Conservation (phyloP, 2,113 vertebrate genomes). For the Anarhynchus alexandrinus region DNA sequence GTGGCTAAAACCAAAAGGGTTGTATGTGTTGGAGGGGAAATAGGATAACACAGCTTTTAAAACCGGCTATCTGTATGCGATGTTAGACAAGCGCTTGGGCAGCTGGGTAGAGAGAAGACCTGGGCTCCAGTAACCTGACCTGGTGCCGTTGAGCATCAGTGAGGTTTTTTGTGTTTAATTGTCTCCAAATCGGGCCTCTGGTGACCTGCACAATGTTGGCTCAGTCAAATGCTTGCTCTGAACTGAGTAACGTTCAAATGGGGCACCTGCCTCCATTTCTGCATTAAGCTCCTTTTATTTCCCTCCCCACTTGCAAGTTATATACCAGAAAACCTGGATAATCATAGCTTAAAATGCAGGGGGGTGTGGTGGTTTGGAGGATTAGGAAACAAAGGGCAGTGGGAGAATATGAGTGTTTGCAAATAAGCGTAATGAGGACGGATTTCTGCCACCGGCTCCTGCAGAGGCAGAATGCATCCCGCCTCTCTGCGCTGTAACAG, state of each 20-base stretch:
- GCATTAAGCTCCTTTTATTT: not conserved
- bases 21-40: not conserved
- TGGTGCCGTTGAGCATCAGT: accelerated
- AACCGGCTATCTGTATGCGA: not conserved
- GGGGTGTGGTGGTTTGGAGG: not conserved
- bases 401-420: not conserved
- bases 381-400: not conserved
- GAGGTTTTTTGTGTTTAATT: not conserved
- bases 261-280: not conserved
- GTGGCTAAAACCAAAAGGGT: not conserved
- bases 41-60: not conserved
- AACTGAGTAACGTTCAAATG: not conserved
- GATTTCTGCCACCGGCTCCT: not conserved
- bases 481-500: not conserved
- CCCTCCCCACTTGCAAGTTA: not conserved
- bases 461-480: not conserved
- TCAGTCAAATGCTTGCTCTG: not conserved
- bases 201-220: not conserved
- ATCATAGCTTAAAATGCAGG: not conserved
- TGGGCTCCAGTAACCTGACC: not conserved
- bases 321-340: not conserved
- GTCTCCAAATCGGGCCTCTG: not conserved
- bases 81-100: not conserved
- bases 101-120: not conserved
- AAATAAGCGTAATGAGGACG: not conserved